phyloP scores from a whole-genome alignment of 2,797 vertebrate genomes.

The Gambelia wislizenii region DNA sequence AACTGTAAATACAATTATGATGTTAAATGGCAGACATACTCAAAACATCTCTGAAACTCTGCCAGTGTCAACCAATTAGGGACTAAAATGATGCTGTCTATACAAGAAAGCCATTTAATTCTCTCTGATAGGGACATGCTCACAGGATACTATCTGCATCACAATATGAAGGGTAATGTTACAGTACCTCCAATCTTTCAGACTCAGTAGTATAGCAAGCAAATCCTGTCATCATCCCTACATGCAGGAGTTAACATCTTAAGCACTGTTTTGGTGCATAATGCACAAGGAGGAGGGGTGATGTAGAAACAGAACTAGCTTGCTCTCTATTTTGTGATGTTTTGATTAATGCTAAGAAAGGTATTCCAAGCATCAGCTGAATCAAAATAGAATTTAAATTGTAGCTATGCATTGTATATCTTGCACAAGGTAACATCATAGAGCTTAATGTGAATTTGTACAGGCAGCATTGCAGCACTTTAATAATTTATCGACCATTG shows the following conservation, averaged over 20 bases:
- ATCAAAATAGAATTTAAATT: not conserved
- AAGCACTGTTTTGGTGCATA: not conserved
- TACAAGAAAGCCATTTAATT: not conserved
- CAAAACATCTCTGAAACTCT: not conserved
- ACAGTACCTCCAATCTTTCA: not conserved
- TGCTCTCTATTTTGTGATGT: too few species aligned
- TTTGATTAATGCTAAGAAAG: too few species aligned
- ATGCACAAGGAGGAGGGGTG: not conserved
- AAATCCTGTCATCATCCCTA: not conserved
- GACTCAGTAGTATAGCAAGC: not conserved
- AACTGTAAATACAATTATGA: not conserved
- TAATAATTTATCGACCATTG: not conserved
- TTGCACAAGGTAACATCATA: not conserved
- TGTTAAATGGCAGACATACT: not conserved
- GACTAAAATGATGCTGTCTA: not conserved
- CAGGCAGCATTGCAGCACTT: not conserved
- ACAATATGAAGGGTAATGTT: not conserved
- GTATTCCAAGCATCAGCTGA: too few species aligned
- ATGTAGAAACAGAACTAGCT: not conserved
- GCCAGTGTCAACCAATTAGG: not conserved
- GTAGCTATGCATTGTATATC: not conserved
- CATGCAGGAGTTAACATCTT: not conserved
- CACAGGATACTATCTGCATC: not conserved
- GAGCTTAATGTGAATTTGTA: not conserved
- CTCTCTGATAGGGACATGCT: not conserved